phyloP scores from a whole-genome alignment of 2,113 vertebrate species.

The Seriola rivoliana region DNA sequence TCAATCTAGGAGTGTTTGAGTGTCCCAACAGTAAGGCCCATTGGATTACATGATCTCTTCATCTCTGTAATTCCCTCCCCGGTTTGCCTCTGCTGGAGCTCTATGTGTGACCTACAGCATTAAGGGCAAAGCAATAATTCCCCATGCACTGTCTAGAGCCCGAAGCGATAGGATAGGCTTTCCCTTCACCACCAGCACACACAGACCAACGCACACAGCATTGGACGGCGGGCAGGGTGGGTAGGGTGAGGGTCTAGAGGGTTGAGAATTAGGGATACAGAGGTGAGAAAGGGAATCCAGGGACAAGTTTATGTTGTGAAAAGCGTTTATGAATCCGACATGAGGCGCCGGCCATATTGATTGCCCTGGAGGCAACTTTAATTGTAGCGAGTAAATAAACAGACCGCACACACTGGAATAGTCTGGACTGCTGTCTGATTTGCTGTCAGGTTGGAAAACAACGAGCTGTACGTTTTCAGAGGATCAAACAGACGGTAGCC shows the following conservation, averaged over 20 bases:
- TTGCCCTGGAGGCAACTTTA: conserved; percentile 43
- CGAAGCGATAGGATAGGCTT: conserved; percentile 13
- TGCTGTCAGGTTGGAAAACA: conserved; percentile 14
- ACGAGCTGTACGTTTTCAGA: not conserved
- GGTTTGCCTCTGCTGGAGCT: conserved; percentile 27
- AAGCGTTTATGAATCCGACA: conserved; percentile 43
- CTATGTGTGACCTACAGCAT: conserved; percentile 56
- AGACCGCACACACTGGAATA: conserved; percentile 4
- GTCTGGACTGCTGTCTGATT: not conserved
- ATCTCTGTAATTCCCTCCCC: conserved; percentile 48
- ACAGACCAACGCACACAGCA: conserved; percentile 1
- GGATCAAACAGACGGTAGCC: not conserved
- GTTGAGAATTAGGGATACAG: conserved; percentile 18
- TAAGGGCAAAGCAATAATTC: conserved; percentile 66
- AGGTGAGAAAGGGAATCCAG: conserved; percentile 7
- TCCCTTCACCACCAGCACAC: not conserved
- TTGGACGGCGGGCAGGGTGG: fast-evolving
- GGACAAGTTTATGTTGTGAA: conserved; percentile 32
- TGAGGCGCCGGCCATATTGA: conserved; percentile 31
- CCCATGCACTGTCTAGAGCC: conserved; percentile 3
- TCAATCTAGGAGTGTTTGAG: conserved; percentile 45
- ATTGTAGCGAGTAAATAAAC: conserved; percentile 33
- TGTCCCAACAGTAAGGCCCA: conserved; percentile 9
- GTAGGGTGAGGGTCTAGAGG: not conserved
- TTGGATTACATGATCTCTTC: conserved; percentile 56